Evolutionary conservation across 2,888 invertebrate species (phyloP).

Genomic region (Seladonia tumulorum): DNA sequence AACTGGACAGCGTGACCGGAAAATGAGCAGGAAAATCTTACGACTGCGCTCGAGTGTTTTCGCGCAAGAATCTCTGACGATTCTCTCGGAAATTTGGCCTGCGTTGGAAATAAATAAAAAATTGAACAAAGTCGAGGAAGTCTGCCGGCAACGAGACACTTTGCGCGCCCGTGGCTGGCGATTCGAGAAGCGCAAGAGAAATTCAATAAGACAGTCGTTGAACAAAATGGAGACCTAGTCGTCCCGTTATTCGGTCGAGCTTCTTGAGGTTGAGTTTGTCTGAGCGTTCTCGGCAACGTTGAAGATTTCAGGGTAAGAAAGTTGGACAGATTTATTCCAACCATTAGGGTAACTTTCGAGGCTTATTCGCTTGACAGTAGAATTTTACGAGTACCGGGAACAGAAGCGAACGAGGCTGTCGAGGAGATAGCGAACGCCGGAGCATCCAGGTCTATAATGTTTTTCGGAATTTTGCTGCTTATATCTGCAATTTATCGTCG

Average conservation of each 20-base stretch:
- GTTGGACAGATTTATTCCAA: not conserved
- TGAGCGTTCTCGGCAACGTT: not conserved
- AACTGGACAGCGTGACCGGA: too few species aligned
- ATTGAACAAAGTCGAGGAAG: not conserved
- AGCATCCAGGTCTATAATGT: not conserved
- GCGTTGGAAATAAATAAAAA: not conserved
- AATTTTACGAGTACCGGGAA: not conserved
- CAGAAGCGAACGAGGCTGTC: not conserved
- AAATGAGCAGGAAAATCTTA: too few species aligned
- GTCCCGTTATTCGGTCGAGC: not conserved
- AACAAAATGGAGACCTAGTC: not conserved
- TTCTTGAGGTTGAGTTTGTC: not conserved
- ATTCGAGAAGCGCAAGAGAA: not conserved
- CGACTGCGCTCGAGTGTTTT: too few species aligned
- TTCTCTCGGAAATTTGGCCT: too few species aligned
- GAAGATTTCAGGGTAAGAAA: not conserved
- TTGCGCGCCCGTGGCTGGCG: too few species aligned
- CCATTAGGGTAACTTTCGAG: not conserved
- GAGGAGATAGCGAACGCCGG: not conserved
- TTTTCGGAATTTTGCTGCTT: not conserved
- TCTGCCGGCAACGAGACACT: too few species aligned
- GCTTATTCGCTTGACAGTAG: not conserved
- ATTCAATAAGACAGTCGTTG: not conserved
- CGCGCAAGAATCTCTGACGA: too few species aligned
- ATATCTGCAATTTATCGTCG: not conserved